Evolutionary conservation across 1,140 invertebrate species (phyloP).

Genomic region (Helicoverpa zea): DNA sequence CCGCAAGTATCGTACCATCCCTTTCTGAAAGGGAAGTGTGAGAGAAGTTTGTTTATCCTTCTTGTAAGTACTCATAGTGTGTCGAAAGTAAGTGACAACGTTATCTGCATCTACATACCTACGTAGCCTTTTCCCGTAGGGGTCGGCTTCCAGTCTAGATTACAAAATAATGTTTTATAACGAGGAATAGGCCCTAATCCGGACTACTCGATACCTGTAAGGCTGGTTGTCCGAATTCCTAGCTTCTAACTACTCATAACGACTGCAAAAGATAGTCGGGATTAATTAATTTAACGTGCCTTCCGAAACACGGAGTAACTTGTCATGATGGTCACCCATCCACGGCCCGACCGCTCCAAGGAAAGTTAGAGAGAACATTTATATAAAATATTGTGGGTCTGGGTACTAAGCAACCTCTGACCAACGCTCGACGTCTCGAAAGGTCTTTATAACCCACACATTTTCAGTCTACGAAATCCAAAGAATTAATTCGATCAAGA

Average conservation of each 20-base stretch:
- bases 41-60: not conserved
- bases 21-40: constrained; percentile 1
- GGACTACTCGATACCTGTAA: no score
- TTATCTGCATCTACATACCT: no score
- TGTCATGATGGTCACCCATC: no score
- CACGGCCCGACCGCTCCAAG: not conserved
- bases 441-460: constrained; percentile 22
- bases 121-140: no score
- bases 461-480: constrained; percentile 27
- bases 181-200: no score
- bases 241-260: no score
- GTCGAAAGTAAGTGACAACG: not conserved
- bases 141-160: no score
- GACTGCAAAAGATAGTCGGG: no score
- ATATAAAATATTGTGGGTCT: constrained; percentile 59
- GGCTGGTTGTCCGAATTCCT: no score
- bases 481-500: constrained; percentile 30
- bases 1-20: not conserved
- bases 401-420: constrained; percentile 50
- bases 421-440: constrained; percentile 35
- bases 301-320: no score
- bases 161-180: no score
- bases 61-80: not conserved
- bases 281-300: no score
- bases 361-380: constrained; percentile 48